phyloP scores from a whole-genome alignment of 2,888 invertebrate genomes.

The Mimas tiliae region DNA sequence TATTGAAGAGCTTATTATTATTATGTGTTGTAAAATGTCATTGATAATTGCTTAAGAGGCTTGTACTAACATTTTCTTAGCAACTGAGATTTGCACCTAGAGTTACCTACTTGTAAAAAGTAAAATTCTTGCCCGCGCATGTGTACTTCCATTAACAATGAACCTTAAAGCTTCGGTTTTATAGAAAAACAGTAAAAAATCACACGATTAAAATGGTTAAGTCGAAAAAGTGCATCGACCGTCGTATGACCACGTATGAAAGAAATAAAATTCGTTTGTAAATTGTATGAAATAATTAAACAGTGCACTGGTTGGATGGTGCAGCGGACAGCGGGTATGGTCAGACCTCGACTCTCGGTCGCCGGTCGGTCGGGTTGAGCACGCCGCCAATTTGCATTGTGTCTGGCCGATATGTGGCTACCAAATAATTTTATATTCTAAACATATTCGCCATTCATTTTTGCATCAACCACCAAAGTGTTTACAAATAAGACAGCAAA shows the following conservation, averaged over 20 bases:
- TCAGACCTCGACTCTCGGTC: constrained; percentile 27
- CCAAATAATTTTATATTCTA: constrained; percentile 11
- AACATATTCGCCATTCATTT: background rate
- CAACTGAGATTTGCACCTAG: background rate
- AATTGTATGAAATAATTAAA: constrained; percentile 45
- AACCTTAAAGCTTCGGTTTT: background rate
- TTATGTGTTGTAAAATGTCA: constrained; percentile 7
- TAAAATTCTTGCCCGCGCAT: background rate
- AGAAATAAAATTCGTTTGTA: constrained; percentile 39
- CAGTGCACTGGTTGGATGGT: constrained; percentile 37
- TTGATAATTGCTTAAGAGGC: constrained; percentile 8
- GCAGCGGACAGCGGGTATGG: constrained; percentile 37
- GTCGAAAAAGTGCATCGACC: too few relatives aligned
- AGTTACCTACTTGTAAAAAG: background rate
- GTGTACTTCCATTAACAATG: background rate
- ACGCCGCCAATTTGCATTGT: constrained; percentile 44
- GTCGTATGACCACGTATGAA: too few relatives aligned
- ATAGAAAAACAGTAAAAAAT: background rate
- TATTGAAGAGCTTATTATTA: background rate
- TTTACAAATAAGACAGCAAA: constrained; percentile 8
- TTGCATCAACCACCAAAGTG: background rate
- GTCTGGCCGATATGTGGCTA: constrained; percentile 39
- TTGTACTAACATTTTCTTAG: constrained; percentile 3
- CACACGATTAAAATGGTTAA: too few relatives aligned
- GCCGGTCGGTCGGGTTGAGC: constrained; percentile 28